Base-by-base conservation (phyloP, 2,888 invertebrate species). In the Chalcosyrphus nemorum region DNA sequence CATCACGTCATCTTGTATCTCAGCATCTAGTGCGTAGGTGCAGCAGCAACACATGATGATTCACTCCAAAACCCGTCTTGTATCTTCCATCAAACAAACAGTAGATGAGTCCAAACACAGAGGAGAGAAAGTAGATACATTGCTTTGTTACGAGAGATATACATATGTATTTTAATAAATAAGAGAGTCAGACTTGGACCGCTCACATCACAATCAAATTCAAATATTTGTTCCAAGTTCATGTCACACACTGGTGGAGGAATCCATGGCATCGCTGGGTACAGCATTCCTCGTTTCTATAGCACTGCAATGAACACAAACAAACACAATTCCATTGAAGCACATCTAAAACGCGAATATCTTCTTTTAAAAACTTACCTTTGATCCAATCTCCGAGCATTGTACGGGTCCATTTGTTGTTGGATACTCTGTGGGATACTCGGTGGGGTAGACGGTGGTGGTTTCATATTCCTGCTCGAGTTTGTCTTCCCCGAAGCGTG, bases 161-260 rank as follows among this genome's bases (percentile, higher is more conserved):
- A n/a, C n/a, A n/a, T n/a, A n/a, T 9, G 11, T 1, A 24, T 15
- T 45, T 15, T 19, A 19, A 32, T 21, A 47, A 54, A 27, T 24
- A 50, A 38, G 2, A 38, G 2, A 52, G 17, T 13, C 66, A 41
- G 19, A 41, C 41, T 41, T 54, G 1, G 41, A n/a, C 7, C 41
- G 17, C n/a, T 29, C n/a, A 21, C 32, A 47, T 35, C 32, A 35
- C 21, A 63, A 11, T 27, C 9, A 43, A 32, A 65, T 50, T 65
- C 13, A 63, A 63, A 63, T 47, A 47, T 63, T 17, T 45, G 2
- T 19, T 17, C 29, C 24, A 13, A 41, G 17, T 63, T 87, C 72
- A 91, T 47, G 90, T 89, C 57, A 91, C 91, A 80, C 91, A 91
- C 74, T 89, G 88, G 74, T 90, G 89, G 27, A 89, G 84, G 74